A percentile compares a stretch with the other conserved stretches of the same genome.
Evolutionary conservation across 2,113 vertebrate genomes (phyloP).

Genomic region (Macaca fascicularis): T2T-MFA8v1.1 NC_088381.1:75854501-75855000

Average conservation of each 20-base stretch:
- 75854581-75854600: neutral
- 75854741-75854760: neutral
- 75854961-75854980: neutral
- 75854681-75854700: neutral
- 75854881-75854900: neutral
- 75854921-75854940: neutral
- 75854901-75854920: neutral
- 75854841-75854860: neutral
- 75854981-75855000: neutral
- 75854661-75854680: neutral
- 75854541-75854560: neutral
- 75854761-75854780: neutral
- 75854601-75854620: neutral
- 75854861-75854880: neutral
- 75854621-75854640: neutral
- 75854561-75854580: neutral
- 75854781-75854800: neutral
- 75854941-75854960: neutral
- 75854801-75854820: neutral
- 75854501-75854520: neutral
- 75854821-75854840: neutral
- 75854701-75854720: neutral
- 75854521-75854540: neutral
- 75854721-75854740: neutral
- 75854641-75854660: neutral